phyloP scores from a whole-genome alignment of 2,888 invertebrate species.

The Dione vanillae region DNA sequence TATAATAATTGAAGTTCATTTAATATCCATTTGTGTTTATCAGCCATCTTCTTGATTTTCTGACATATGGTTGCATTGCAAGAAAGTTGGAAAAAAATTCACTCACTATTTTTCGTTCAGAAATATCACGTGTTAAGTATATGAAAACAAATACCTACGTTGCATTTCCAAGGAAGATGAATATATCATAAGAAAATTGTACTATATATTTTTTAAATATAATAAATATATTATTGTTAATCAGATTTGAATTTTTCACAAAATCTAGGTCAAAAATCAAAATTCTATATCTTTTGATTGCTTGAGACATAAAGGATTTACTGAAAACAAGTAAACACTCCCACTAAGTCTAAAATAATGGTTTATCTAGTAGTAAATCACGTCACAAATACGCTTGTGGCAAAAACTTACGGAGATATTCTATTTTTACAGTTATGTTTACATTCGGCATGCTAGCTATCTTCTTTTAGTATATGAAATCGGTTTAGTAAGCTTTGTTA shows the following conservation, averaged over 20 bases:
- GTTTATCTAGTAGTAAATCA: slow-evolving; percentile 19
- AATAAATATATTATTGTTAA: no score
- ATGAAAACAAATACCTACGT: no score
- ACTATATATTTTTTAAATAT: no score
- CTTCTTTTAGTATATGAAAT: slow-evolving; percentile 15
- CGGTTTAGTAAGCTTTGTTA: background rate
- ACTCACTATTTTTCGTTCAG: no score
- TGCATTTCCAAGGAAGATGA: no score
- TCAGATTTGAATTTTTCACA: no score
- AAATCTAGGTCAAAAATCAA: background rate
- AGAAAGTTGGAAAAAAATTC: no score
- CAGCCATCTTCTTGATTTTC: background rate
- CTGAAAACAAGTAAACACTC: background rate
- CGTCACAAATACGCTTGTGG: slow-evolving; percentile 35
- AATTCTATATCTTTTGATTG: background rate
- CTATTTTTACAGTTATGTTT: slow-evolving; percentile 46
- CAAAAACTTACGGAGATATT: slow-evolving; percentile 35
- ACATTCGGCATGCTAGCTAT: slow-evolving; percentile 43
- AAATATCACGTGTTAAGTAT: no score
- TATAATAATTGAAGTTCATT: no score
- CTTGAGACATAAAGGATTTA: background rate
- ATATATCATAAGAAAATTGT: no score
- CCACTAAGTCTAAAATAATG: slow-evolving; percentile 2
- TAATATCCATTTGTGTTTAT: no score
- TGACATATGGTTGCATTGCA: background rate